Conservation (phyloP, 2,888 invertebrate genomes). For the Heliconius charithonia region DNA sequence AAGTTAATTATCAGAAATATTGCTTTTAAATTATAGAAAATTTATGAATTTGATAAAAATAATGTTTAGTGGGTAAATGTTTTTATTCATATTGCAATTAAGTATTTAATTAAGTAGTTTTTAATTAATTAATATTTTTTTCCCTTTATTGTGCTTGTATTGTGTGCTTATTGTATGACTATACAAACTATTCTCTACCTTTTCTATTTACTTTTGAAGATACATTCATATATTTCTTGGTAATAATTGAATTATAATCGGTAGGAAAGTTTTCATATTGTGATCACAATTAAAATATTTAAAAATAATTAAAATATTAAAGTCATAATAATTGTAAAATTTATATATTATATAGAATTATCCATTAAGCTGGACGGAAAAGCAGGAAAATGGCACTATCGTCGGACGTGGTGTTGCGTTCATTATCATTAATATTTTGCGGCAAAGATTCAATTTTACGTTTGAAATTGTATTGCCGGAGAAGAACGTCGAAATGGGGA, state of each 20-base stretch:
- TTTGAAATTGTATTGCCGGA: constrained; percentile 87
- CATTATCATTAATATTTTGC: constrained; percentile 86
- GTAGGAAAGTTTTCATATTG: too few relatives aligned
- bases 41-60: background rate
- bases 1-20: constrained; percentile 53
- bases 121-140: background rate
- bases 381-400: constrained; percentile 78
- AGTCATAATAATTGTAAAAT: background rate
- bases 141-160: background rate
- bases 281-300: too few relatives aligned
- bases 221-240: too few relatives aligned
- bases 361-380: constrained; percentile 84
- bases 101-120: too few relatives aligned
- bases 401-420: constrained; percentile 89
- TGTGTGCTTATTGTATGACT: too few relatives aligned
- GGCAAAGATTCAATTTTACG: constrained; percentile 88
- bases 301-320: background rate
- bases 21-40: background rate
- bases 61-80: too few relatives aligned
- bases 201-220: too few relatives aligned
- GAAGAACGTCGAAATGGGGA: constrained; percentile 84
- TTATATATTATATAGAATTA: constrained; percentile 76
- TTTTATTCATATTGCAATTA: too few relatives aligned
- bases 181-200: too few relatives aligned
- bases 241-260: too few relatives aligned